Evolutionary conservation across 2,113 vertebrate genomes (phyloP), one percentile per base, ranked within the genome.

Genomic region (Brachyistius frenatus): DNA sequence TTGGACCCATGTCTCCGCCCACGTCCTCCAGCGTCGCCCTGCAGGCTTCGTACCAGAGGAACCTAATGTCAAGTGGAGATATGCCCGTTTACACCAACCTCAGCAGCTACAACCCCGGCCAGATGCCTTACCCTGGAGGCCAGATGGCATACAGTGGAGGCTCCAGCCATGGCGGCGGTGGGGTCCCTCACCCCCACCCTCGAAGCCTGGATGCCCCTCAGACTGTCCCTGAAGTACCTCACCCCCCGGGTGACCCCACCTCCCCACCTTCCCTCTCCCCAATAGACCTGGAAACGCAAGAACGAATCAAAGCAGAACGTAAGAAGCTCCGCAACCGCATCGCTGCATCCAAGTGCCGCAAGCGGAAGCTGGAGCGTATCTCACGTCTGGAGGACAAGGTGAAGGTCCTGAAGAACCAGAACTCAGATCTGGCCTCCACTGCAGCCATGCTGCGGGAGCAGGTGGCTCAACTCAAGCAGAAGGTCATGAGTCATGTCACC

Each of bases 311-410:
- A 84, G 97, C 96, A 0, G 97, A 99, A 86, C 93, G 97, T 71
- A 99, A 99, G 88, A 95, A 96, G 87, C 94, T 98, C 73, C 94
- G 97, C 73, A 99, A 99, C 85, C 95, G 97, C 50, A 98, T 98
- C 57, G 97, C 97, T 0, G 97, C 97, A 3, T 98, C 97, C 79
- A 99, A 98, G 81, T 98, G 97, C 92, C 95, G 97, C 47, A 97
- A 97, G 89, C 92, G 97, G 85, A 99, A 99, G 84, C 94, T 99
- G 89, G 97, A 99, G 91, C 91, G 97, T 2, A 99, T 98, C 84
- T 98, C 97, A 0, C 94, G 97, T 32, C 93, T 98, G 72, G 97
- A 99, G 90, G 97, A 98, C 88, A 98, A 98, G 83, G 98, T 99
- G 73, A 97, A 97, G 91, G 94, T 90, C 58, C 96, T 99, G 50